These are phyloP conservation scores for Lacerta bilineata DNA, from an alignment of 2,797 vertebrate genomes.

Conservation along the genomic window DNA sequence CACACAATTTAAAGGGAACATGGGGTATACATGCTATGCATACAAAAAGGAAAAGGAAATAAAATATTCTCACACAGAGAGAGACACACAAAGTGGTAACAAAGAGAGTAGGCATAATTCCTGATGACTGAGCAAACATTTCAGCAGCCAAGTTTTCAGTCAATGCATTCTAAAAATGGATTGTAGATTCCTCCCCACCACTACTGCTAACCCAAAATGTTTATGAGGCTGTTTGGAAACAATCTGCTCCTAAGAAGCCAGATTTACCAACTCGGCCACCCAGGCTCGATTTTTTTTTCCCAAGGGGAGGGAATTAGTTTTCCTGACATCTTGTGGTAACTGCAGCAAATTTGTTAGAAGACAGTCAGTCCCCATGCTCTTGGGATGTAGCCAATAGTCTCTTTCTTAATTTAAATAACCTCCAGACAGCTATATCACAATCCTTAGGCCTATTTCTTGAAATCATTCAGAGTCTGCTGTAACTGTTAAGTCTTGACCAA, in stretches of 20 bases:
- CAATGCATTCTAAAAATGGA: not conserved
- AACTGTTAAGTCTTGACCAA: not conserved
- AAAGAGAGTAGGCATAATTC: not conserved
- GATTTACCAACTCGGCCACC: not conserved
- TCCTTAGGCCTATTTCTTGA: not conserved
- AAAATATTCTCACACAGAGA: too few species aligned
- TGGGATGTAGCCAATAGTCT: not conserved
- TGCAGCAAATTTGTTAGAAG: not conserved
- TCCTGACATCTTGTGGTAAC: not conserved
- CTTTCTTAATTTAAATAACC: not conserved
- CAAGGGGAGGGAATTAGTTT: not conserved
- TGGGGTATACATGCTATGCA: too few species aligned
- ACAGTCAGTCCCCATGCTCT: not conserved
- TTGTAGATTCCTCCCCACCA: not conserved
- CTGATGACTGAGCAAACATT: not conserved
- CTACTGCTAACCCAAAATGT: not conserved
- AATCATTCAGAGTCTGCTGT: not conserved
- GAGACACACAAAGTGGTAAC: too few species aligned
- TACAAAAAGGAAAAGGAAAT: not conserved
- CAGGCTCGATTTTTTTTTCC: not conserved
- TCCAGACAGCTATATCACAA: not conserved
- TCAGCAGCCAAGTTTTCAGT: not conserved
- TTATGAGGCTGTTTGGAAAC: not conserved
- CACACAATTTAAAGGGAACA: too few species aligned
- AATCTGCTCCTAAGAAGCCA: not conserved